Conservation (phyloP, 2,113 vertebrate species). For the Saguinus imperator region DNA sequence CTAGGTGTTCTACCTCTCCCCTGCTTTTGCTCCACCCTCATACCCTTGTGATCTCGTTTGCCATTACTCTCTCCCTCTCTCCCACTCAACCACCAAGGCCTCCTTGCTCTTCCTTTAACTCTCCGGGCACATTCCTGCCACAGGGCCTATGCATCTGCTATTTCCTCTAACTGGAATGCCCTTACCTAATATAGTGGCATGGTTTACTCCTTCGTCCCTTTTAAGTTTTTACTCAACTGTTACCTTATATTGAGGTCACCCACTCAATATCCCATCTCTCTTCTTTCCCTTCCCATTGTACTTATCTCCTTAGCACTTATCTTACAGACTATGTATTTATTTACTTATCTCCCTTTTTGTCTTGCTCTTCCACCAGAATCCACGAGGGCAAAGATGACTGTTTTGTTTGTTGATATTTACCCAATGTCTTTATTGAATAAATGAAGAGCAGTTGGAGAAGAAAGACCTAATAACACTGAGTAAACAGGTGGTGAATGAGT, state of each 20-base stretch:
- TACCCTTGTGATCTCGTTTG: background rate
- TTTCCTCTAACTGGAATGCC: background rate
- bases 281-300: background rate
- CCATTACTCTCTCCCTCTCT: background rate
- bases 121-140: background rate
- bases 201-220: background rate
- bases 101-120: background rate
- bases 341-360: background rate
- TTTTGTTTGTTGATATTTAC: background rate
- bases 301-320: background rate
- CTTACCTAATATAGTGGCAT: background rate
- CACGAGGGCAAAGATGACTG: background rate
- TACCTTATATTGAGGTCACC: background rate
- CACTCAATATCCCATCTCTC: background rate
- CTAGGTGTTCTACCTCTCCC: background rate
- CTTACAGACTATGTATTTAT: background rate
- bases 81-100: background rate
- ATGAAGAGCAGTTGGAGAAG: background rate
- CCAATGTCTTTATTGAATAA: conserved; percentile 10
- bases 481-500: background rate
- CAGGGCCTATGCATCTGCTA: background rate
- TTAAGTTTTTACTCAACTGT: background rate
- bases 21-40: no score
- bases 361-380: background rate
- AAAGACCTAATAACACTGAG: background rate